Evolutionary conservation across 2,113 vertebrate genomes (phyloP).

Genomic region (Oophaga pumilio): DNA sequence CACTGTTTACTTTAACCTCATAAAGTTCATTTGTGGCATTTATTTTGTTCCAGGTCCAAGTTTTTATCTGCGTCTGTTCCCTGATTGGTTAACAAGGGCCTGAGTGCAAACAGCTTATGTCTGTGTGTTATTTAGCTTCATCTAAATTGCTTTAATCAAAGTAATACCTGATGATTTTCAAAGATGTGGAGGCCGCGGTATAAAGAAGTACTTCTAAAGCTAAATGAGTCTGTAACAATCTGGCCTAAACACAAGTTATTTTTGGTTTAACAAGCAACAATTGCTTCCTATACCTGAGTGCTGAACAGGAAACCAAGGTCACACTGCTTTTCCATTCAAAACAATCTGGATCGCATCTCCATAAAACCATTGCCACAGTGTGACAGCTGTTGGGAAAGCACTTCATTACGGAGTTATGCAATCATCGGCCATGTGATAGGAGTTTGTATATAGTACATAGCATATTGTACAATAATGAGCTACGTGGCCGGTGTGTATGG

Average conservation of each 20-base stretch:
- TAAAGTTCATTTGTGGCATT: constrained; percentile 30
- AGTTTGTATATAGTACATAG: constrained; percentile 5
- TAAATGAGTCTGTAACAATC: constrained; percentile 51
- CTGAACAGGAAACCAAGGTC: constrained; percentile 63
- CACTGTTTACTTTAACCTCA: constrained; percentile 18
- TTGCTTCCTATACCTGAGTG: constrained; percentile 62
- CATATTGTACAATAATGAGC: constrained; percentile 47
- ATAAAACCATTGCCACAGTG: constrained; percentile 56
- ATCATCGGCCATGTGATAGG: constrained; percentile 45
- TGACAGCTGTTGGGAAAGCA: constrained; percentile 59
- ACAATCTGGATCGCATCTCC: constrained; percentile 58
- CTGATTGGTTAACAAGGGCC: constrained; percentile 7
- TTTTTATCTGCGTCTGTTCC: constrained; percentile 32
- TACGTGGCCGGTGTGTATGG: constrained; percentile 6
- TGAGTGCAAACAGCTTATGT: constrained; percentile 7
- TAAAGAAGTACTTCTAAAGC: constrained; percentile 33
- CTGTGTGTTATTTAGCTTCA: constrained; percentile 32
- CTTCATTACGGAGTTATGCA: constrained; percentile 29
- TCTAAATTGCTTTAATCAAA: constrained; percentile 47
- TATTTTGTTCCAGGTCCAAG: constrained; percentile 46
- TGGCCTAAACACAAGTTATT: constrained; percentile 54
- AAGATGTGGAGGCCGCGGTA: constrained; percentile 9
- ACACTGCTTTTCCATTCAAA: constrained; percentile 61
- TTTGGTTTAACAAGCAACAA: constrained; percentile 60
- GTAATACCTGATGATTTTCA: constrained; percentile 46